Evolutionary conservation across 2,888 invertebrate genomes (phyloP).

Genomic region (Prenolepis imparis): DNA sequence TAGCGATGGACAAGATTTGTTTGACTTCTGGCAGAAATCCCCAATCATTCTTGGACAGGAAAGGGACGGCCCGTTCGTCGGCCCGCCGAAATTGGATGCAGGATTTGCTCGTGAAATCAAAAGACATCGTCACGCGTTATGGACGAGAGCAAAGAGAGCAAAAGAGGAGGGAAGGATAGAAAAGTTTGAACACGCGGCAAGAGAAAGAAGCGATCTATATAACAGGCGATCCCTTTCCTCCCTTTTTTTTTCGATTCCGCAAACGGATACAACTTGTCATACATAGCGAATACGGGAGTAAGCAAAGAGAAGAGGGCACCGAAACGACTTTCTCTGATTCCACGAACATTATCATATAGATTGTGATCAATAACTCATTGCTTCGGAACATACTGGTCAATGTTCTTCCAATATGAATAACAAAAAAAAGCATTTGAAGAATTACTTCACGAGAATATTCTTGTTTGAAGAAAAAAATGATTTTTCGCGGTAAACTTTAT

Average conservation of each 20-base stretch:
- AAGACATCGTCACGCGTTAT: slow-evolving; percentile 56
- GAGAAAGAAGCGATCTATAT: slow-evolving; percentile 52
- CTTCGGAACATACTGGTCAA: slow-evolving; percentile 35
- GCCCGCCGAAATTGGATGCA: slow-evolving; percentile 71
- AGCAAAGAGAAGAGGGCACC: slow-evolving; percentile 26
- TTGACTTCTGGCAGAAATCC: slow-evolving; percentile 70
- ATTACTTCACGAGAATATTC: slow-evolving; percentile 1
- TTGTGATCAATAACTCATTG: slow-evolving; percentile 71
- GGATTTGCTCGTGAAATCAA: slow-evolving; percentile 66
- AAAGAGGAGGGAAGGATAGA: slow-evolving; percentile 43
- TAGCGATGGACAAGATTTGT: slow-evolving; percentile 72
- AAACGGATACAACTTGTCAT: slow-evolving; percentile 44
- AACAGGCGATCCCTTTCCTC: slow-evolving; percentile 53
- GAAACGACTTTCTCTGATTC: slow-evolving; percentile 58
- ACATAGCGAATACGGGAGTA: slow-evolving; percentile 41
- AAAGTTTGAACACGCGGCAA: slow-evolving; percentile 6
- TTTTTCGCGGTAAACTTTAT: background rate
- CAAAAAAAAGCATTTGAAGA: slow-evolving; percentile 23
- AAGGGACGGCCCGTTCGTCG: slow-evolving; percentile 53
- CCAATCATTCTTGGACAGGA: slow-evolving; percentile 59
- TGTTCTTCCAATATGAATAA: slow-evolving; percentile 39
- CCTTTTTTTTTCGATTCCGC: slow-evolving; percentile 43
- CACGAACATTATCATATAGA: slow-evolving; percentile 76
- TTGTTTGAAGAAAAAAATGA: background rate
- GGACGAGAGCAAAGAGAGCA: slow-evolving; percentile 40